Percentiles rank a stretch among this genome's conserved stretches.
These are phyloP conservation scores for Andrena trimmerana DNA, from an alignment of 2,888 invertebrate genomes.

Conservation along the genomic window DNA sequence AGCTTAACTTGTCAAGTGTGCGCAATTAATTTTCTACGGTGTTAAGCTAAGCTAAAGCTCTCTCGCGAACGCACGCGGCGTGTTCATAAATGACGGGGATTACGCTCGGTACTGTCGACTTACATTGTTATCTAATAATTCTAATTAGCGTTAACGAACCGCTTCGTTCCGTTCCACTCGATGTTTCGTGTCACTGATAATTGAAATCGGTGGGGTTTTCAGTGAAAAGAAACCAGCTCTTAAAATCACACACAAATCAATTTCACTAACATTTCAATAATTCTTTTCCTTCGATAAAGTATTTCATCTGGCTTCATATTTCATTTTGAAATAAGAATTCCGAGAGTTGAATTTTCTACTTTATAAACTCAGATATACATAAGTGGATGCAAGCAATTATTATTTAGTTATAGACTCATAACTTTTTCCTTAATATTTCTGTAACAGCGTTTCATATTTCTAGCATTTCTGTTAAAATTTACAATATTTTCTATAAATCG, in stretches of 20 bases:
- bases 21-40: constrained; percentile 64
- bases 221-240: not conserved
- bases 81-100: constrained; percentile 68
- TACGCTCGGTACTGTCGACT: constrained; percentile 64
- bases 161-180: constrained; percentile 15
- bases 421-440: too few species aligned
- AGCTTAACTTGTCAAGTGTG: constrained; percentile 56
- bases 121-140: constrained; percentile 70
- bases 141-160: constrained; percentile 68
- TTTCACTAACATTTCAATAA: not conserved
- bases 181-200: constrained; percentile 5
- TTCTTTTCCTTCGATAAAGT: too few species aligned
- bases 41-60: constrained; percentile 69
- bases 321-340: too few species aligned
- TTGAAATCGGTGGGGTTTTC: constrained; percentile 8
- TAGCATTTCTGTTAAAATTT: too few species aligned
- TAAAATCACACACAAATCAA: not conserved
- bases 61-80: constrained; percentile 65
- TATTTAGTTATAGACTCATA: too few species aligned
- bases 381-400: too few species aligned
- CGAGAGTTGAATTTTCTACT: too few species aligned
- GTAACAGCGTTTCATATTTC: not conserved
- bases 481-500: too few species aligned
- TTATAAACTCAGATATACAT: too few species aligned
- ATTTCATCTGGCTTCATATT: too few species aligned